Evolutionary conservation across 2,888 invertebrate species (phyloP), one percentile per base, ranked within the genome.

Genomic region (Octodonta nipae): DNA sequence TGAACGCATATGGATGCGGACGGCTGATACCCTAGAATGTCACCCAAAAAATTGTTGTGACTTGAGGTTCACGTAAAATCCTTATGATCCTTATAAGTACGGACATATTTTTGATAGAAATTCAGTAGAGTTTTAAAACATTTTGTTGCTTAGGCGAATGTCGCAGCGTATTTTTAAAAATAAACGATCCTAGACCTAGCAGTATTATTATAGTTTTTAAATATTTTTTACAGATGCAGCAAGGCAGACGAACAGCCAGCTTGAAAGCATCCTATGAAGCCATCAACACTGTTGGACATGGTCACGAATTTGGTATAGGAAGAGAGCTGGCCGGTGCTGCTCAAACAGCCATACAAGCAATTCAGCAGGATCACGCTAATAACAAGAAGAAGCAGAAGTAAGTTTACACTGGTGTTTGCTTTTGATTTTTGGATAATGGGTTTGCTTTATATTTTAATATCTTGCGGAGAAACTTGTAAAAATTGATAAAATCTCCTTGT

Each of bases 261-360:
- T 65, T 93, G 44, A 93, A 93, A 62, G 92, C 93, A 8, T 91
- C 91, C 15, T 92, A 89, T 56, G 93, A 93, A 60, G 92, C 91
- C 0, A 80, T 83, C 34, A 75, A 77, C 40, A 72, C 77, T 1
- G 73, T 76, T 27, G 56, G 52, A 2, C 70, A 67, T 5, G 68
- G 71, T 1, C 70, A 72, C 37, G 80, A 80, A 35, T 72, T 78
- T 39, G 72, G 75, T 49, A 74, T 79, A 34, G 77, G 77, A 14
- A 66, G 76, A 37, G 84, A 80, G 52, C 64, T 78, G 34, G 75
- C 78, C 5, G 75, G 77, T 3, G 78, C 78, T 1, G 75, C 78
- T 2, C 82, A 79, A 56, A 79, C 75, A 34, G 75, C 78, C 0
- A 66, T 79, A 31, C 80, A 77, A 44, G 75, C 76, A 5, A 76